Conservation (phyloP, 2,113 vertebrate species). For the Pseudopipra pipra region DNA sequence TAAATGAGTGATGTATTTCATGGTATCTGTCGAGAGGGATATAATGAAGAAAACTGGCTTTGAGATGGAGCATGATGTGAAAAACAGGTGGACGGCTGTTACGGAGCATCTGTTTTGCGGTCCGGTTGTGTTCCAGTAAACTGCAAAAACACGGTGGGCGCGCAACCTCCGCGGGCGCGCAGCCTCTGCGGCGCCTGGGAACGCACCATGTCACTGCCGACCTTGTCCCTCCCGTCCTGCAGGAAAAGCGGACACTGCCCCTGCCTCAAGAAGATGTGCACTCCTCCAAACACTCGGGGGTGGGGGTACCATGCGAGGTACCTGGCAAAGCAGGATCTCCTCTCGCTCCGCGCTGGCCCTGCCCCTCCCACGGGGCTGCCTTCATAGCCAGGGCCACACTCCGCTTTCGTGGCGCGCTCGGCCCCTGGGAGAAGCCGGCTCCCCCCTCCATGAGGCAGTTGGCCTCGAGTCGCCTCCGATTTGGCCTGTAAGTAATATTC, state of each 20-base stretch:
- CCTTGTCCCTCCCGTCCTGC: neutral
- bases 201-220: neutral
- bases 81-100: slow-evolving; percentile 23
- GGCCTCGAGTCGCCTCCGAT: neutral
- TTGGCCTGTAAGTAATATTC: neutral
- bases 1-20: slow-evolving; percentile 54
- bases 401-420: neutral
- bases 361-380: neutral
- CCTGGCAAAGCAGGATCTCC: neutral
- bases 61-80: slow-evolving; percentile 3
- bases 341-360: neutral
- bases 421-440: neutral
- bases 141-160: neutral
- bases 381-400: neutral
- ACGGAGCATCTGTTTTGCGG: slow-evolving; percentile 20
- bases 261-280: neutral
- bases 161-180: neutral
- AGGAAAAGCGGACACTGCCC: neutral
- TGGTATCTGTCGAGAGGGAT: slow-evolving; percentile 14
- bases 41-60: slow-evolving; percentile 36
- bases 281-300: neutral
- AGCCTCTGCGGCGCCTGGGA: neutral
- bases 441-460: neutral
- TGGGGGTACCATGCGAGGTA: neutral
- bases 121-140: neutral